Evolutionary conservation across 2,797 vertebrate species (phyloP).

Genomic region (Furcifer pardalis): DNA sequence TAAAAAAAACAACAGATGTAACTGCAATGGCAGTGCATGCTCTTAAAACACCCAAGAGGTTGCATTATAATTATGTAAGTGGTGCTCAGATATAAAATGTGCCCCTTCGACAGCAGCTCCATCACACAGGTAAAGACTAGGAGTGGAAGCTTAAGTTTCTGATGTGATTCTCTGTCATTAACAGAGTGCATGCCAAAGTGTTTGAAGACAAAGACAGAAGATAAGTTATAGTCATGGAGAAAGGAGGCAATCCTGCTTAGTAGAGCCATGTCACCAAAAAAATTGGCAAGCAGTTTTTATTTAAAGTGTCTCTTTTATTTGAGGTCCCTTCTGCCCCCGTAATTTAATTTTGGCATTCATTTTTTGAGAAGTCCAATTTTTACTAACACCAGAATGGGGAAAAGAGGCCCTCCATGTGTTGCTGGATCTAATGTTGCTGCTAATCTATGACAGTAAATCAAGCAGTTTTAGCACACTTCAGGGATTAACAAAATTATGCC

Average conservation of each 20-base stretch:
- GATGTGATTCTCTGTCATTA: not conserved
- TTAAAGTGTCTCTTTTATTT: not conserved
- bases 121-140: not conserved
- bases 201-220: not conserved
- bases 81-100: no score
- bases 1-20: no score
- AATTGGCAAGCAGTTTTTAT: not conserved
- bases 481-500: not conserved
- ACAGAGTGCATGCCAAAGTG: not conserved
- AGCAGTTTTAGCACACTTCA: not conserved
- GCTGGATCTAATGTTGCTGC: not conserved
- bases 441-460: not conserved
- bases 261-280: not conserved
- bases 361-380: not conserved
- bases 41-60: no score
- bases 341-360: not conserved
- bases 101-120: no score
- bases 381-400: not conserved
- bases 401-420: not conserved
- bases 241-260: not conserved
- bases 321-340: not conserved
- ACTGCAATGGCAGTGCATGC: no score
- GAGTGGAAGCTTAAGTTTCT: no score
- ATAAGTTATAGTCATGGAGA: not conserved
- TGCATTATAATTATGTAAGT: no score